Conservation (phyloP, 2,888 invertebrate genomes). For the Xestobium rufovillosum region DNA sequence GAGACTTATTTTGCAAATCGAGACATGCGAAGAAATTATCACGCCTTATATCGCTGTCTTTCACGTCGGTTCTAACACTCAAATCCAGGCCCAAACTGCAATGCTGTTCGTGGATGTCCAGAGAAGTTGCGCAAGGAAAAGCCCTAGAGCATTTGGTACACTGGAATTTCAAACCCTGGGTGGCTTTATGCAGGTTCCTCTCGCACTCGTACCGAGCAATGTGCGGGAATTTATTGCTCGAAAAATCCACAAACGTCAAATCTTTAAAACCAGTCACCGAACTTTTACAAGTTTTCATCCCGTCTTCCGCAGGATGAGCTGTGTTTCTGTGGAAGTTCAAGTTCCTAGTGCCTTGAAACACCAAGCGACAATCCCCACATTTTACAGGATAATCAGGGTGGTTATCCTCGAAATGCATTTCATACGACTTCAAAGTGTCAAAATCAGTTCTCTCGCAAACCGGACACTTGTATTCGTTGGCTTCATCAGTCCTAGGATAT, state of each 20-base stretch:
- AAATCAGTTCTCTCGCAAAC: conserved; percentile 59
- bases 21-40: conserved; percentile 77
- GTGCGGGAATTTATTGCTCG: conserved; percentile 69
- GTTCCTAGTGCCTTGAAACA: conserved; percentile 66
- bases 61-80: conserved; percentile 17
- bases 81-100: conserved; percentile 42
- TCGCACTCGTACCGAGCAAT: conserved; percentile 70
- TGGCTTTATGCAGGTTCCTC: conserved; percentile 55
- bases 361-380: conserved; percentile 62
- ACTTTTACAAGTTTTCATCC: conserved; percentile 35
- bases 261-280: conserved; percentile 62
- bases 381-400: conserved; percentile 62
- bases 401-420: conserved; percentile 56
- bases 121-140: conserved; percentile 62
- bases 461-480: conserved; percentile 48
- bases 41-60: conserved; percentile 55
- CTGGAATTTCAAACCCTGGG: conserved; percentile 52
- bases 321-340: conserved; percentile 63
- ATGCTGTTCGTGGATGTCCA: conserved; percentile 58
- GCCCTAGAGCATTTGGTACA: conserved; percentile 63
- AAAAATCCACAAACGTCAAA: conserved; percentile 70
- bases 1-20: conserved; percentile 65
- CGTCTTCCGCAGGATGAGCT: conserved; percentile 44
- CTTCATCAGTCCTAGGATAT: conserved; percentile 26
- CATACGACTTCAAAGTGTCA: conserved; percentile 49